These are phyloP conservation scores for Phyllotis vaccarum DNA, from an alignment of 2,797 vertebrate genomes.

Conservation along the genomic window DNA sequence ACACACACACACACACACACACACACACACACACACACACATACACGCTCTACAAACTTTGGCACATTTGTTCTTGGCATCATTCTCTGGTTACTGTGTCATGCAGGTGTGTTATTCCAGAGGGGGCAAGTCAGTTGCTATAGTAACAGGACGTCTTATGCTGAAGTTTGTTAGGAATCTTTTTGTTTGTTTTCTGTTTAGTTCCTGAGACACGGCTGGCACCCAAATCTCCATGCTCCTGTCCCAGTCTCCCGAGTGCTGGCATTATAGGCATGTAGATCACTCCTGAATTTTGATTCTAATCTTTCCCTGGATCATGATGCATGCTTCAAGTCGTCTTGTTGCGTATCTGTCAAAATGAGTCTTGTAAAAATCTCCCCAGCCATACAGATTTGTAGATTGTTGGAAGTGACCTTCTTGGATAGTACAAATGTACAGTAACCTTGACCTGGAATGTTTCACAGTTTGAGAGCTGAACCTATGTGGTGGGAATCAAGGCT, in stretches of 20 bases:
- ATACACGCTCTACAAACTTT: background rate
- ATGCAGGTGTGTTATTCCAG: background rate
- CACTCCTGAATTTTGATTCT: background rate
- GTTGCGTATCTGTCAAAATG: background rate
- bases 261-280: background rate
- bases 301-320: background rate
- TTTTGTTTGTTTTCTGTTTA: background rate
- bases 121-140: background rate
- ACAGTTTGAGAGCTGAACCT: background rate
- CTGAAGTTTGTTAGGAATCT: background rate
- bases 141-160: background rate
- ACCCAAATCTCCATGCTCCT: background rate
- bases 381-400: background rate
- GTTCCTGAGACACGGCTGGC: background rate
- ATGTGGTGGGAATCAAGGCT: background rate
- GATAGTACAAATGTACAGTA: background rate
- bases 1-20: fast-evolving
- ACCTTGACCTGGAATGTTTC: background rate
- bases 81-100: background rate
- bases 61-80: background rate
- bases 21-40: background rate
- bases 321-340: background rate
- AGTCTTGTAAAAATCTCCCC: background rate
- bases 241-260: background rate
- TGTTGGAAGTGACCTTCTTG: constrained; percentile 4